These are phyloP conservation scores for Drosophila greeni DNA, from an alignment of 2,888 invertebrate genomes.

Conservation along the genomic window DNA sequence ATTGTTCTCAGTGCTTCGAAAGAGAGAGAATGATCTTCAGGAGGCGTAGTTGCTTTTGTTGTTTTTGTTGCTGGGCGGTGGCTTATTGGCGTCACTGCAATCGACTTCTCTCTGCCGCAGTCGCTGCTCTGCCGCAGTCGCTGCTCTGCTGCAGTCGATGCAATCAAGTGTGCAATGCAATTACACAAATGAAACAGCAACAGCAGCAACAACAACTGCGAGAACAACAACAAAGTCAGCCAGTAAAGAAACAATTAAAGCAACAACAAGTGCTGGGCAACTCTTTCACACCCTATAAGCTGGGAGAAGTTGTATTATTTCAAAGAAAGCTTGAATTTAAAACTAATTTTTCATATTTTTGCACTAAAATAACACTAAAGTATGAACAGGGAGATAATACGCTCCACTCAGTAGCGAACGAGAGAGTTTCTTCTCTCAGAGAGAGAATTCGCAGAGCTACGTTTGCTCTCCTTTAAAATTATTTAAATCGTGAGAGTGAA, in stretches of 20 bases:
- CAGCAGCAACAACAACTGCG: slow-evolving; percentile 9
- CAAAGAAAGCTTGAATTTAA: background rate
- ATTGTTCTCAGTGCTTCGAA: slow-evolving; percentile 13
- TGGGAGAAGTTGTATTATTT: background rate
- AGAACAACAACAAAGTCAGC: slow-evolving; percentile 25
- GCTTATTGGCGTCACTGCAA: slow-evolving; percentile 69
- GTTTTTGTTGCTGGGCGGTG: slow-evolving; percentile 39
- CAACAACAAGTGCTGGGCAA: slow-evolving; percentile 27
- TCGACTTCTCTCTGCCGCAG: slow-evolving; percentile 23
- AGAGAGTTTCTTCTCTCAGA: too few species aligned
- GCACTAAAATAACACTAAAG: too few species aligned
- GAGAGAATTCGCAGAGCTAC: background rate
- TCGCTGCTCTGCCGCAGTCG: slow-evolving; percentile 25
- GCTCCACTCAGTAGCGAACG: background rate
- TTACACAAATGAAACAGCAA: slow-evolving; percentile 61
- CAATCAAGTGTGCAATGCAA: slow-evolving; percentile 73
- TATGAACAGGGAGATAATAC: too few species aligned
- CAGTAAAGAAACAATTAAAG: slow-evolving; percentile 37
- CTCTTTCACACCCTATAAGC: background rate
- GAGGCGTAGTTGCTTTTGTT: slow-evolving; percentile 23
- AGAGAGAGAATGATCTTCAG: slow-evolving; percentile 19
- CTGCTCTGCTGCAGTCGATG: slow-evolving; percentile 49
- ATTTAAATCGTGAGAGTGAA: too few species aligned
- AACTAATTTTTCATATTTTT: background rate
- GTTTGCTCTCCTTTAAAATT: too few species aligned